Percentiles rank a stretch among this genome's conserved stretches.
Evolutionary conservation across 1,140 invertebrate genomes (phyloP).

Genomic region (Ceratoteleas bidentatus): DNA sequence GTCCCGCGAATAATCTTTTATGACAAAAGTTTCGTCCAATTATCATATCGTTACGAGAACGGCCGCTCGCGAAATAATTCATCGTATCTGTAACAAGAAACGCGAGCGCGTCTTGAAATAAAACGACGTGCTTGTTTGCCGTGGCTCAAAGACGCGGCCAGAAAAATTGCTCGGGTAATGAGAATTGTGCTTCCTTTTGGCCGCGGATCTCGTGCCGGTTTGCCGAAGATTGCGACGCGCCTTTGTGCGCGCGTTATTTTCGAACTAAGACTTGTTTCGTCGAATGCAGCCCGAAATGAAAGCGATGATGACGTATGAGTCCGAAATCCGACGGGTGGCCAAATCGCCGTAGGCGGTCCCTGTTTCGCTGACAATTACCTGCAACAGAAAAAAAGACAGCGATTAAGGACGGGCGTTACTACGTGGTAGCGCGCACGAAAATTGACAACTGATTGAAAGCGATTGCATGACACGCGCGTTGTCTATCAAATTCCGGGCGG

Average conservation of each 20-base stretch:
- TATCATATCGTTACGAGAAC: constrained; percentile 44
- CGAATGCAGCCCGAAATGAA: no score
- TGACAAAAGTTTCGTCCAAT: constrained; percentile 49
- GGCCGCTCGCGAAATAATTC: no score
- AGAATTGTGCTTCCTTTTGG: constrained; percentile 25
- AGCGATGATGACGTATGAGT: no score
- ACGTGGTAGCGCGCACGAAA: no score
- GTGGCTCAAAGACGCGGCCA: constrained; percentile 18
- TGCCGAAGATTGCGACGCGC: constrained; percentile 22
- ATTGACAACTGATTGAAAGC: no score
- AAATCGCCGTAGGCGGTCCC: no score
- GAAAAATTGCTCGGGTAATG: constrained; percentile 53
- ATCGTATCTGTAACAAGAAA: constrained; percentile 43
- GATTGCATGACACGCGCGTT: no score
- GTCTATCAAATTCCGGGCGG: no score
- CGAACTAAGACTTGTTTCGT: not conserved
- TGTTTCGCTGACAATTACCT: constrained; percentile 38
- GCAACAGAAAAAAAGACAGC: constrained; percentile 28
- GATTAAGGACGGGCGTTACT: no score
- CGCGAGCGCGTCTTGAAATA: constrained; percentile 16
- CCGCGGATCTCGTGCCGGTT: constrained; percentile 27
- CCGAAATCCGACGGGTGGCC: no score
- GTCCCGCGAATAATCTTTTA: constrained; percentile 45
- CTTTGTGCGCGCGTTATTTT: constrained; percentile 5
- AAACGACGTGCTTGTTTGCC: constrained; percentile 26